These are phyloP conservation scores for Eupithecia tripunctaria DNA, from an alignment of 2,888 invertebrate species.

Conservation along the genomic window DNA sequence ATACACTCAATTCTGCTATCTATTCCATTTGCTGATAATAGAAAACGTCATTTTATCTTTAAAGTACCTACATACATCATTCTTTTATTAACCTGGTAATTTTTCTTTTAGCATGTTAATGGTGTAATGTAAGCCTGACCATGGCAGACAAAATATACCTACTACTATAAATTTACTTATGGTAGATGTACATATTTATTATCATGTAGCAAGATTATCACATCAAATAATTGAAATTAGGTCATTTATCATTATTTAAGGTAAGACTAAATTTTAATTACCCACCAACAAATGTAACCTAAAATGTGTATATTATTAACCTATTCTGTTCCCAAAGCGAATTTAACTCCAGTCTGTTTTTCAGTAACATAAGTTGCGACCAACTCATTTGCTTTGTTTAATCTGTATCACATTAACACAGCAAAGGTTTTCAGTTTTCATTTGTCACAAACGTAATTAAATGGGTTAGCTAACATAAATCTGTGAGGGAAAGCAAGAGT, in stretches of 20 bases:
- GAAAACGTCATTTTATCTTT: conserved; percentile 25
- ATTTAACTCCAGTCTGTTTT: neutral
- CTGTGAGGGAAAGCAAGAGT: conserved; percentile 60
- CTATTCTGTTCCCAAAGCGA: neutral
- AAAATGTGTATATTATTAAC: neutral
- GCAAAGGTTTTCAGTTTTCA: conserved; percentile 44
- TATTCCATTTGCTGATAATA: conserved; percentile 55
- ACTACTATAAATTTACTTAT: no score
- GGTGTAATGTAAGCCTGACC: no score
- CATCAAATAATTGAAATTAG: no score
- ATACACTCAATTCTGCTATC: conserved; percentile 55
- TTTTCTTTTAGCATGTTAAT: no score
- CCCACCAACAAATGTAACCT: neutral
- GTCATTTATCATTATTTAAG: neutral
- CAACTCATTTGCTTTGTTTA: conserved; percentile 36
- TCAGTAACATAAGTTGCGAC: neutral
- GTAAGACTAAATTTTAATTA: neutral
- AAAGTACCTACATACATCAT: no score
- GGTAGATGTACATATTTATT: no score
- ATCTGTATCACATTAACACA: conserved; percentile 33
- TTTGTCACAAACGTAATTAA: conserved; percentile 59
- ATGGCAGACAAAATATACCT: no score
- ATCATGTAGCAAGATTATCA: no score
- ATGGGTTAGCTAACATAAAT: conserved; percentile 68
- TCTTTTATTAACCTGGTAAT: no score